Conservation (phyloP, 2,797 vertebrate species). For the Lateolabrax maculatus region DNA sequence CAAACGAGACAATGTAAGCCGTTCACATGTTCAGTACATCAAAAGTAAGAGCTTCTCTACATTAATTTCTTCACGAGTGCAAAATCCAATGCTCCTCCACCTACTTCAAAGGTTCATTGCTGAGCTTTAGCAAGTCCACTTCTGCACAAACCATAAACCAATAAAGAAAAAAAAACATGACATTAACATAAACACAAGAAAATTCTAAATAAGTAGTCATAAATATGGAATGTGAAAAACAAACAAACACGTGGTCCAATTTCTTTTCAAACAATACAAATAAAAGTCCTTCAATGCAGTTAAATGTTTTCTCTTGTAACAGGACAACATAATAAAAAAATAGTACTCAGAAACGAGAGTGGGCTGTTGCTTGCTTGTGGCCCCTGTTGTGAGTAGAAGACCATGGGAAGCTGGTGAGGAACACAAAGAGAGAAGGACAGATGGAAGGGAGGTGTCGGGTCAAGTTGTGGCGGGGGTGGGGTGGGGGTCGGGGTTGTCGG, state of each 20-base stretch:
- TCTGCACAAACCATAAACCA: conserved; percentile 90
- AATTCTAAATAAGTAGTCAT: conserved; percentile 82
- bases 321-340: conserved; percentile 74
- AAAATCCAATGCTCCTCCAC: conserved; percentile 96
- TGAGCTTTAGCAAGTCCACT: conserved; percentile 89
- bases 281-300: conserved; percentile 95
- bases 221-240: conserved; percentile 97
- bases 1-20: conserved; percentile 96
- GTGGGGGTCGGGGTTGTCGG: conserved; percentile 18
- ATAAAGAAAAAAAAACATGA: conserved; percentile 82
- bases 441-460: conserved; percentile 70
- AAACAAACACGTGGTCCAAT: conserved; percentile 89
- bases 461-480: conserved; percentile 44
- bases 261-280: conserved; percentile 90
- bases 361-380: conserved; percentile 87
- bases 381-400: conserved; percentile 92
- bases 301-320: conserved; percentile 71
- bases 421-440: conserved; percentile 87
- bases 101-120: conserved; percentile 87
- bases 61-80: conserved; percentile 97
- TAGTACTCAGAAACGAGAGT: conserved; percentile 77
- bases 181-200: conserved; percentile 60
- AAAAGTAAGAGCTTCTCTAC: conserved; percentile 93
- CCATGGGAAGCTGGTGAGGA: conserved; percentile 90
- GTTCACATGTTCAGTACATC: conserved; percentile 94